A percentile compares a stretch with the other conserved stretches of the same genome.
phyloP scores from a whole-genome alignment of 92 coral and sea anemone genomes.

The Phymanthus crucifer region DNA sequence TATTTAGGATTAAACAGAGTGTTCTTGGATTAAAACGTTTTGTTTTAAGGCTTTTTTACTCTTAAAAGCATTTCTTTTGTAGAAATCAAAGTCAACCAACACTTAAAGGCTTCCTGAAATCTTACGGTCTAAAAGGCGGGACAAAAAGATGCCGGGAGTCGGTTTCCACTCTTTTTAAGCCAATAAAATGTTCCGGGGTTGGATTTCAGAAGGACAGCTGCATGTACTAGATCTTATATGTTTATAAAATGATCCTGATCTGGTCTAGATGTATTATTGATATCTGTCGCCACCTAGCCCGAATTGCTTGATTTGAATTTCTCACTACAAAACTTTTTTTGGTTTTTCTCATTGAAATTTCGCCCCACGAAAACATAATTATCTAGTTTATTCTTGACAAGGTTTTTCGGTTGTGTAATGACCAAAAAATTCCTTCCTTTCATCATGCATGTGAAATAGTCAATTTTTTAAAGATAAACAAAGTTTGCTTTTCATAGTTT shows the following conservation, averaged over 20 bases:
- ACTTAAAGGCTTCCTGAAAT: conserved; percentile 13
- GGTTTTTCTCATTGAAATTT: neutral
- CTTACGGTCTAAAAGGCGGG: conserved; percentile 11
- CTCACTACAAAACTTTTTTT: neutral
- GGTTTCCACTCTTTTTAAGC: conserved; percentile 7
- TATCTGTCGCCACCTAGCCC: neutral
- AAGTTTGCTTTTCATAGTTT: no score
- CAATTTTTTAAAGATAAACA: neutral
- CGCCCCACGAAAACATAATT: neutral
- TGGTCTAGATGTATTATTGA: neutral
- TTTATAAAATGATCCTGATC: conserved; percentile 8
- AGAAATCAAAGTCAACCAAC: conserved; percentile 8
- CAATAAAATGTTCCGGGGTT: conserved; percentile 12
- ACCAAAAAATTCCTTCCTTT: neutral
- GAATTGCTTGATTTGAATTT: neutral
- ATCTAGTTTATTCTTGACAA: neutral
- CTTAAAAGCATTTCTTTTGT: conserved; percentile 14
- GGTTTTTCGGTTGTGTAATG: neutral
- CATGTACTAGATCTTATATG: neutral
- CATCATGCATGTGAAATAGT: neutral
- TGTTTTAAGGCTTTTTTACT: conserved; percentile 12
- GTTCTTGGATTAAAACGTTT: neutral
- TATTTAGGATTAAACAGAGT: conserved; percentile 10
- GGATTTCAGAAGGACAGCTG: conserved; percentile 9
- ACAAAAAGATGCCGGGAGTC: conserved; percentile 11